Base-by-base conservation (phyloP, 2,888 invertebrate species). In the Plagodis dolabraria region DNA sequence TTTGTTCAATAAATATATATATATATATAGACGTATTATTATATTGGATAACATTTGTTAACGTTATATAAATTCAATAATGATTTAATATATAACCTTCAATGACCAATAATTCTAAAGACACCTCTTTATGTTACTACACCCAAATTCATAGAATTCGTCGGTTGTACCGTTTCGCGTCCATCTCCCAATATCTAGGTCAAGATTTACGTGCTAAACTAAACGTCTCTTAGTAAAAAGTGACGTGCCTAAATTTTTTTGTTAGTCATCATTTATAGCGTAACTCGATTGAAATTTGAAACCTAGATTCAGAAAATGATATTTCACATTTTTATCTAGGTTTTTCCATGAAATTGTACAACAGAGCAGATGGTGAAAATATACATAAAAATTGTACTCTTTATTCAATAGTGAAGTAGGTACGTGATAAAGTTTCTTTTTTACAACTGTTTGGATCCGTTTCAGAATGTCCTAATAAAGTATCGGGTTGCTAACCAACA, bases 171-270 rank as follows among this genome's bases (percentile, higher is more conserved):
- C 34, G 43, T 53, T 64, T 10, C 59, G 36, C 34, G 43, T 35
- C 42, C 8, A 33, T 38, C 35, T 46, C n/a, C 45, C 47, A 44
- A 49, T 34, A 60, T 44, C 44, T 65, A 52, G 58, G 65, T 60
- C 65, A 65, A 54, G 53, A 43, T 34, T 48, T 59, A 57, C 65
- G 62, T 65, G 65, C 48, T 33, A 42, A 61, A 59, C 51, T 33
- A 43, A 51, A 57, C 50, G 61, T 47, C 54, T 8, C 43, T 22
- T 22, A 43, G 12, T 38, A 54, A 44, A 51, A 51, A 36, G 38
- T 59, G 56, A 61, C 47, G 60, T 45, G 35, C 50, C 7, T 52
- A 45, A 46, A 12, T 33, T 12, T 55, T 54, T 33, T 50, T 33
- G 43, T 57, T 60, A 47, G 55, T 60, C 60, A 56, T 55, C 52